These are phyloP conservation scores for Streptopelia turtur DNA, from an alignment of 2,797 vertebrate genomes.

Conservation along the genomic window DNA sequence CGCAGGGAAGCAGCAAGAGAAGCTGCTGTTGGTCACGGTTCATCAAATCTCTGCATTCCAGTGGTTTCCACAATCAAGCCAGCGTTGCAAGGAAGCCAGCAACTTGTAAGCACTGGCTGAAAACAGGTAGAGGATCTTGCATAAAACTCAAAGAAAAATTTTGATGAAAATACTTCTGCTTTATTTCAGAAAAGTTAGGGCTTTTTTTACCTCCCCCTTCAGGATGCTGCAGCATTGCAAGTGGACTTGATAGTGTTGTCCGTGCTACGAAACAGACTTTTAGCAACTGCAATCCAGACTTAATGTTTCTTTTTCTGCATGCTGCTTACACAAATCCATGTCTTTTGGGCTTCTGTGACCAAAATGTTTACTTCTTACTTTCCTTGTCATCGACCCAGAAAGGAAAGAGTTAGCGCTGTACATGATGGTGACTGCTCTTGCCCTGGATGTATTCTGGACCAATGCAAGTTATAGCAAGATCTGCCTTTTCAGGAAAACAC, in stretches of 20 bases:
- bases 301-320: not conserved
- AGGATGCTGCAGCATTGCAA: not conserved
- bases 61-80: not conserved
- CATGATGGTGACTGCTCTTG: not conserved
- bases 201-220: accelerated
- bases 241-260: not conserved
- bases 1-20: not conserved
- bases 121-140: not conserved
- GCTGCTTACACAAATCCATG: not conserved
- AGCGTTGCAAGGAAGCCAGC: accelerated
- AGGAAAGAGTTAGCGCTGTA: constrained; percentile 32
- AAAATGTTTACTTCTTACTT: constrained; percentile 9
- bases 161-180: not conserved
- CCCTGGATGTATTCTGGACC: constrained; percentile 17
- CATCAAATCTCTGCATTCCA: not conserved
- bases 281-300: not conserved
- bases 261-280: not conserved
- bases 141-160: not conserved
- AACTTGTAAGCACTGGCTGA: not conserved
- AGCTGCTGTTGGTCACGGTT: not conserved
- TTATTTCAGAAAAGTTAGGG: not conserved
- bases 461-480: constrained; percentile 12
- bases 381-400: not conserved
- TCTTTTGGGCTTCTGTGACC: not conserved
- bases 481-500: constrained; percentile 56